Evolutionary conservation across 2,888 invertebrate species (phyloP).

Genomic region (Noctua comes): DNA sequence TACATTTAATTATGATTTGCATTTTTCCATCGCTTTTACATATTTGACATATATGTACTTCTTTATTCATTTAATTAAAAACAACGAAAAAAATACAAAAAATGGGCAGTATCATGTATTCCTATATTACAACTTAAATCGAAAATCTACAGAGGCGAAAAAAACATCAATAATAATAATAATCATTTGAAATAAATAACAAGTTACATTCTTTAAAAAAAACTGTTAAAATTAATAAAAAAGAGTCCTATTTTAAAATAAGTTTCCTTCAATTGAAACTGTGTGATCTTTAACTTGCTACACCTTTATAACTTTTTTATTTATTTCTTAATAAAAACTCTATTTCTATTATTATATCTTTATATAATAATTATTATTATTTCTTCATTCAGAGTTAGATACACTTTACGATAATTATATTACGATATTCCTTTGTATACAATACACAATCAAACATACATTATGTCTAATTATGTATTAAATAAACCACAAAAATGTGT

Average conservation of each 20-base stretch:
- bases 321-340: conserved; percentile 90
- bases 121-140: conserved; percentile 88
- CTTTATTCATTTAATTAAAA: conserved; percentile 68
- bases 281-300: conserved; percentile 86
- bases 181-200: conserved; percentile 91
- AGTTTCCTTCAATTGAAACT: conserved; percentile 82
- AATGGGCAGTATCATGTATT: conserved; percentile 88
- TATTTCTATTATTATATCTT: conserved; percentile 89
- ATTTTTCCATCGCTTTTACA: conserved; percentile 65
- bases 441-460: conserved; percentile 77
- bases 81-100: conserved; percentile 77
- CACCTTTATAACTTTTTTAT: conserved; percentile 86
- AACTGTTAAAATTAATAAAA: conserved; percentile 89
- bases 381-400: conserved; percentile 88
- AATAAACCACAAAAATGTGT: conserved; percentile 69
- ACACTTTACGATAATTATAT: conserved; percentile 87
- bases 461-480: conserved; percentile 72
- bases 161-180: conserved; percentile 89
- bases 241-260: conserved; percentile 81
- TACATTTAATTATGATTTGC: conserved; percentile 65
- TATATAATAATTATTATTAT: conserved; percentile 89
- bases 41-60: conserved; percentile 66
- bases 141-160: conserved; percentile 85
- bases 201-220: conserved; percentile 88
- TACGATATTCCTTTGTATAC: conserved; percentile 78